Percentiles rank a stretch among this genome's conserved stretches.
Conservation (phyloP, 2,888 invertebrate genomes). For the Lamellibrachia satsuma region DNA sequence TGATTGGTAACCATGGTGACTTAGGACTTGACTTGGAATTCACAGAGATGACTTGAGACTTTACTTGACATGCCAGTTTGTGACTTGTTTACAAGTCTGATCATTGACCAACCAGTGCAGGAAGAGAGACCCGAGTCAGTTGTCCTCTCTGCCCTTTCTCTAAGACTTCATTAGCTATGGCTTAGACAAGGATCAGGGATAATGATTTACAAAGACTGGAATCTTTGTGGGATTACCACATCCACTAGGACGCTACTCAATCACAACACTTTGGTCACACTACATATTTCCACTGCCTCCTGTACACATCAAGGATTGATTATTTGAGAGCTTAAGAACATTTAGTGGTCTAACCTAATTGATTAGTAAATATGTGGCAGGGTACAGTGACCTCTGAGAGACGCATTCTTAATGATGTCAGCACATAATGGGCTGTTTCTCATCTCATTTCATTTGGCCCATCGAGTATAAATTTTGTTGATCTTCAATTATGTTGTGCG, state of each 20-base stretch:
- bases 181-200: not conserved
- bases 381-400: not conserved
- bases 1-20: no score
- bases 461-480: no score
- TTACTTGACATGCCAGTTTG: no score
- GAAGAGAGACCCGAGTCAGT: not conserved
- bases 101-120: not conserved
- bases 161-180: not conserved
- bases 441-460: no score
- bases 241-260: not conserved
- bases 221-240: not conserved
- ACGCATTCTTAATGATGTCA: not conserved
- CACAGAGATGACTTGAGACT: no score
- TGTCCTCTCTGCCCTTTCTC: not conserved
- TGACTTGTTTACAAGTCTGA: not conserved
- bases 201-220: not conserved
- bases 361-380: not conserved
- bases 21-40: no score
- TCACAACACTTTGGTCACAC: not conserved
- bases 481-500: no score
- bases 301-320: not conserved
- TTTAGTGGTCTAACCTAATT: constrained; percentile 10
- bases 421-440: not conserved
- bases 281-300: not conserved
- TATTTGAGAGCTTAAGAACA: constrained; percentile 8